Base-by-base conservation (phyloP, 2,113 vertebrate species). In the Megaceryle maxima region DNA sequence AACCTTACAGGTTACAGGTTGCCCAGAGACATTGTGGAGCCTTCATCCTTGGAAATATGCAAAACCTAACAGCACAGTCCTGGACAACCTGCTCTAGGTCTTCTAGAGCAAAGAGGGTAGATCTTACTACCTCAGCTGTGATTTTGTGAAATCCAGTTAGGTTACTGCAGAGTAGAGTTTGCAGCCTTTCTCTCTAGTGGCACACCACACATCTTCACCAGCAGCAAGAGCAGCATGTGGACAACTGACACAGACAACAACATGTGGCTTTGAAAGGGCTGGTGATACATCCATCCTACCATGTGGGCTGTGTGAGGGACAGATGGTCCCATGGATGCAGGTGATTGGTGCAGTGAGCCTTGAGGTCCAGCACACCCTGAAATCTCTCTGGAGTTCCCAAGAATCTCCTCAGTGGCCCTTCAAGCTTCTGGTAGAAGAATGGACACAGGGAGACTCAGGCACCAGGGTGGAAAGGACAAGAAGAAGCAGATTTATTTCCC, bases 271-370 rank as follows among this genome's bases (percentile, higher is more conserved):
- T 12, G 5, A 69, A 74, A 85, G 35, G 21, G 43, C 22, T 28
- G 55, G 50, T 50, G 67, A 29, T 26, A 14, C 10, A 62, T 31
- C 35, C 3, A 1, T 60, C 75, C 26, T 13, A 14, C 9, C n/a
- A n/a, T 31, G 11, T 22, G 18, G n/a, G 15, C 31, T 76, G 20
- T 57, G 29, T 0, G 0, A 57, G 43, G 48, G 9, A 29, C 2
- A 10, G 28, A n/a, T 29, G 10, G 11, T 48, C 16, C 55, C n/a
- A 11, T 15, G 37, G 66, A 39, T 51, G 39, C 15, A 48, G 21
- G 29, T 43, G 33, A 14, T 35, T 51, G 31, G 15, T 69, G 39
- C 28, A 53, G 26, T 39, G 29, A 95, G 33, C 63, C 67, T 12
- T 22, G 17, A 22, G 2, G 9, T 44, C 37, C 63, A 68, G 15